Conservation (phyloP, 2,888 invertebrate genomes). For the Meloe dianella region DNA sequence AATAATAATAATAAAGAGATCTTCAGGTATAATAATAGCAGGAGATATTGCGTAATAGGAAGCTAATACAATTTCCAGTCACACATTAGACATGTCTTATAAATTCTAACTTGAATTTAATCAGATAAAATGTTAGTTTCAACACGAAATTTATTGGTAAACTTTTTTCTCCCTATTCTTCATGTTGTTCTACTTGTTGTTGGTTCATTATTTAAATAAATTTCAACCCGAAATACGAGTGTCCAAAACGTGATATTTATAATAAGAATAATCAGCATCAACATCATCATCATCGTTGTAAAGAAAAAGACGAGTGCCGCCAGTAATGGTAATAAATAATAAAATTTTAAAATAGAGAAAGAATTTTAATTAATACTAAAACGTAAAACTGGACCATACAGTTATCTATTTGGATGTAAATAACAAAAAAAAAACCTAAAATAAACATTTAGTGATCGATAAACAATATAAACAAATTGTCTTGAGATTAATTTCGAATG, state of each 20-base stretch:
- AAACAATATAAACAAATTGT: constrained; percentile 4
- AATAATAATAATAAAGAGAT: constrained; percentile 1
- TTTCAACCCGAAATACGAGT: background rate
- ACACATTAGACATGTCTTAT: constrained; percentile 19
- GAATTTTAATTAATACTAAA: constrained; percentile 10
- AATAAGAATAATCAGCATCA: background rate
- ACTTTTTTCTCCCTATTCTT: background rate
- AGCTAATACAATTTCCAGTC: constrained; percentile 33
- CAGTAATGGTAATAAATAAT: background rate
- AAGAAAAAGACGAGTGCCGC: background rate
- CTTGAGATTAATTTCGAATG: background rate
- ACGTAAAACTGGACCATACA: background rate
- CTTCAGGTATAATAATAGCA: constrained; percentile 19
- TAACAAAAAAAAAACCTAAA: too few species aligned
- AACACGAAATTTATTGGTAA: constrained; percentile 12
- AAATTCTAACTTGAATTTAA: constrained; percentile 13
- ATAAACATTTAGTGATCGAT: background rate
- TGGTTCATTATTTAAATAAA: background rate
- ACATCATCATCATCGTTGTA: background rate
- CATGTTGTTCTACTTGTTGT: constrained; percentile 3
- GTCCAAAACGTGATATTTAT: background rate
- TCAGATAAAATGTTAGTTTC: constrained; percentile 11
- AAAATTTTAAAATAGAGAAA: background rate
- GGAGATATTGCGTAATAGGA: constrained; percentile 29
- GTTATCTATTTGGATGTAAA: background rate